phyloP scores from a whole-genome alignment of 2,113 vertebrate genomes.

The Nibea albiflora region DNA sequence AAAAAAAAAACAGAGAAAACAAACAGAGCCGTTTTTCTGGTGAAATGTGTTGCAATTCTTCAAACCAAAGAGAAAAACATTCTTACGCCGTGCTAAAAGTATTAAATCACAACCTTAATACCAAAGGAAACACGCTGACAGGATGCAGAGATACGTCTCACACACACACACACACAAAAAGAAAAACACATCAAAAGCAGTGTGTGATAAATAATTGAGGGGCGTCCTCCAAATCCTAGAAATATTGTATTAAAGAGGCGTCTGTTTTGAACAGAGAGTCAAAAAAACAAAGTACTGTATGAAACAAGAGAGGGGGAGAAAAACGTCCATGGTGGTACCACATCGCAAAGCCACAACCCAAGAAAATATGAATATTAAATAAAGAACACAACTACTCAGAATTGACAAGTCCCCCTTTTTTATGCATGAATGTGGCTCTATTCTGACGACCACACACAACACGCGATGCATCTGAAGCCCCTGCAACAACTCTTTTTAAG shows the following conservation, averaged over 20 bases:
- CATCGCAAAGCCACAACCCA: constrained; percentile 19
- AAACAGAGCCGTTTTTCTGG: constrained; percentile 9
- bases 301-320: constrained; percentile 12
- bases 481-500: constrained; percentile 10
- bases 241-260: constrained; percentile 22
- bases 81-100: constrained; percentile 14
- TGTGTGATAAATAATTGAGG: constrained; percentile 47
- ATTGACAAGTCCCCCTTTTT: not conserved
- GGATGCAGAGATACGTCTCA: not conserved
- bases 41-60: constrained; percentile 2
- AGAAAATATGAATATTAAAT: constrained; percentile 21
- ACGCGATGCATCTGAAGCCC: not conserved
- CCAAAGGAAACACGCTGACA: constrained; percentile 18
- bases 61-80: constrained; percentile 11
- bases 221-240: constrained; percentile 21
- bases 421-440: not conserved
- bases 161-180: not conserved
- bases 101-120: constrained; percentile 16
- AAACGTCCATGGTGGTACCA: not conserved
- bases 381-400: not conserved
- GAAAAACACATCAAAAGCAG: constrained; percentile 38
- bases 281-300: not conserved
- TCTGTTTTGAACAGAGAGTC: constrained; percentile 16
- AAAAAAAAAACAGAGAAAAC: constrained; percentile 2
- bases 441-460: not conserved